Evolutionary conservation across 2,113 vertebrate genomes (phyloP), one percentile per base, ranked within the genome.

Genomic region (Melanerpes aurifrons): DNA sequence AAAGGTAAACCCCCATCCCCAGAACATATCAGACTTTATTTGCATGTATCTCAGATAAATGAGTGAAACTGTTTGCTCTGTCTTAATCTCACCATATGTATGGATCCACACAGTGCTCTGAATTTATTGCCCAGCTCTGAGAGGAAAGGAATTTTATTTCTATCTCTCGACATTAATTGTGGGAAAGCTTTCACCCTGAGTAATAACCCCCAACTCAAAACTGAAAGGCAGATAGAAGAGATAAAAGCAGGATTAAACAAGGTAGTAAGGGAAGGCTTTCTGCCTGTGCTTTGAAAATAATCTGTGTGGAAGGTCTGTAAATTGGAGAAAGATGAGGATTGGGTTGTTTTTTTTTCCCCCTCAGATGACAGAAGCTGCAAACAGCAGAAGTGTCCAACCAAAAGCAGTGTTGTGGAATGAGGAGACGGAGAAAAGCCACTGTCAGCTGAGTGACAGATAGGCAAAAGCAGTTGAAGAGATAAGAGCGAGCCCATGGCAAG

Each of bases 301-400:
- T 26, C 1, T 70, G 11, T 67, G 11, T 12, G 4, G 4, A 26
- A 4, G 3, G 17, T 57, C 37, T 64, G 9, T 19, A 67, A 91
- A 47, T 47, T 12, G 6, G 15, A 48, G 29, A 57, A 77, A 71
- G 13, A 1, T 66, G 18, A 0, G 0, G 1, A 26, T 40, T 40
- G 40, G 40, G 40, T 40, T 40, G 40, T 10, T 4, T 28, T 56
- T 0, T 5, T 35, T 35, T 7, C 35, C 35, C 20, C 20, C 45
- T 32, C 54, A 72, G 15, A 32, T 50, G 29, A 3, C 58, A 89
- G 32, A 86, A 26, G 3, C 12, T 84, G 28, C n/a, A 78, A 24
- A 54, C 20, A 40, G 62, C 24, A 37, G 25, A 78, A 21, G 3
- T n/a, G 13, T 85, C 69, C 64, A 62, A 13, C 19, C 14, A 67